These are phyloP conservation scores for Apocheima hispidaria DNA, from an alignment of 2,888 invertebrate species.

Conservation along the genomic window DNA sequence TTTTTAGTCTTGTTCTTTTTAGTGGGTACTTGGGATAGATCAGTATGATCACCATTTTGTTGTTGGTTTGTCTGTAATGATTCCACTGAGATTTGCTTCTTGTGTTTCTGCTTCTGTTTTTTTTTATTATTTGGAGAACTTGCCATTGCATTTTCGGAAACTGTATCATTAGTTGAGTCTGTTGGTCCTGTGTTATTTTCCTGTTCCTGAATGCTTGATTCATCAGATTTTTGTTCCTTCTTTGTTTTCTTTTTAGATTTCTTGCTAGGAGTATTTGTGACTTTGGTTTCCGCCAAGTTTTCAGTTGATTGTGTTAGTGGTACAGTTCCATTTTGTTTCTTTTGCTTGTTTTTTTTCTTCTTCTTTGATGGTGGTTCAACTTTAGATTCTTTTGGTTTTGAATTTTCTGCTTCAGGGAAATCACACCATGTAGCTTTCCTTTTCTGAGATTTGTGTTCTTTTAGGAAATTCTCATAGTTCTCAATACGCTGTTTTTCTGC, in stretches of 20 bases:
- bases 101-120: constrained; percentile 49
- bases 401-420: constrained; percentile 73
- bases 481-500: constrained; percentile 80
- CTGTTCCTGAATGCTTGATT: too few species aligned
- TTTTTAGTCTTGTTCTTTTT: constrained; percentile 34
- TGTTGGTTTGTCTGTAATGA: constrained; percentile 30
- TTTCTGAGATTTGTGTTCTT: constrained; percentile 78
- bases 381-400: neutral
- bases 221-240: constrained; percentile 29
- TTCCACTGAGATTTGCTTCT: constrained; percentile 35
- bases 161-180: neutral
- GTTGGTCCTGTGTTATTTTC: neutral
- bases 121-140: constrained; percentile 32
- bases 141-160: constrained; percentile 19
- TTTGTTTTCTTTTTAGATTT: constrained; percentile 37
- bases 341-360: constrained; percentile 54
- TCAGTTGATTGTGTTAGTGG: constrained; percentile 5
- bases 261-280: constrained; percentile 1
- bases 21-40: neutral
- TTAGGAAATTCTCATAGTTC: constrained; percentile 82
- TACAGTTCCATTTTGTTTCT: constrained; percentile 26
- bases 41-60: constrained; percentile 40
- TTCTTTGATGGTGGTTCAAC: constrained; percentile 41
- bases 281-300: constrained; percentile 10
- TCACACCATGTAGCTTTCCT: constrained; percentile 85